Base-by-base conservation (phyloP, 2,888 invertebrate species). In the Athrips mouffetella region DNA sequence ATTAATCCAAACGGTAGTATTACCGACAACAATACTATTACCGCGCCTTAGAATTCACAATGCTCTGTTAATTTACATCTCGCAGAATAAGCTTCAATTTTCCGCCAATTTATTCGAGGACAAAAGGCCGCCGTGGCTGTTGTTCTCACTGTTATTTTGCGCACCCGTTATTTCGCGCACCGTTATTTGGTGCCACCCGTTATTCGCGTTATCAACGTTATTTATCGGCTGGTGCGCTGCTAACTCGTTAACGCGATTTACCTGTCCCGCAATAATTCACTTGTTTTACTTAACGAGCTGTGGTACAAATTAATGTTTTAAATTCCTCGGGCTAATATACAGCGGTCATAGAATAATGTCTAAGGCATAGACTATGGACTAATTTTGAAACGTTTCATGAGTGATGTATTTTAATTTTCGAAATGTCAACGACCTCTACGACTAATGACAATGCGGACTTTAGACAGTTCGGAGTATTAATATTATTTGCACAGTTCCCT, bases 191-290 rank as follows among this genome's bases (percentile, higher is more conserved):
- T 29, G 16, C 41, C 13, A 10, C 25, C 31, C 31, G 44, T 44
- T 44, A 15, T 44, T 44, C 31, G 4, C 44, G 44, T 44, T 44
- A 44, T 44, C 44, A 44, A 30, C 31, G 31, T 44, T 44, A 44
- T 44, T 44, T 44, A 44, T 44, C 44, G 31, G 44, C 29, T 18
- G 44, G 44, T 5, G 15, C 30, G 42, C 44, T 21, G 44, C 44
- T 44, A 44, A 44, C 44, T 44, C 44, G 44, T 44, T 44, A 44
- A 44, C 44, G 44, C 44, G 44, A 44, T 44, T 44, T 44, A 31
- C 44, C 44, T 42, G 44, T 44, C 44, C 42, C 42, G 13, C 30
- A 30, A 44, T 44, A 44, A 44, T n/a, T 44, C 44, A 44, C 31
- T 37, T 42, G 44, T 44, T 44, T 30, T 30, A 30, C 44, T 44